Evolutionary conservation across 2,888 invertebrate genomes (phyloP).

Genomic region (Cheilosia variabilis): DNA sequence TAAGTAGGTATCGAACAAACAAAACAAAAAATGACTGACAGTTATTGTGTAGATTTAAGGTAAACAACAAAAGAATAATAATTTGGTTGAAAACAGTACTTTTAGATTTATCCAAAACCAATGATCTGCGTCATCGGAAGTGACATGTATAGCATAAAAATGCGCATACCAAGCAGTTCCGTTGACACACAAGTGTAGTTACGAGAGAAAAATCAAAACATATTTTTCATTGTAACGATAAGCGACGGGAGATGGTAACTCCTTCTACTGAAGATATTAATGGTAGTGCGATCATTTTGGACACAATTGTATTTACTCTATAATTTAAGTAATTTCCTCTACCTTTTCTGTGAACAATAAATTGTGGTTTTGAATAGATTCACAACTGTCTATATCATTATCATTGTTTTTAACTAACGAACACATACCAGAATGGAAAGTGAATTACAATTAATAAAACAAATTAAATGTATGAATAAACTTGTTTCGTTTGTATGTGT

Average conservation of each 20-base stretch:
- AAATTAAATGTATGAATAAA: conserved; percentile 61
- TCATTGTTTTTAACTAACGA: conserved; percentile 71
- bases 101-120: conserved; percentile 69
- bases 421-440: conserved; percentile 69
- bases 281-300: conserved; percentile 70
- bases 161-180: conserved; percentile 59
- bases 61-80: conserved; percentile 41
- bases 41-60: conserved; percentile 74
- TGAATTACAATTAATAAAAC: conserved; percentile 63
- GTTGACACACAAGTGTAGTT: conserved; percentile 46
- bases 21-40: conserved; percentile 68
- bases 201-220: conserved; percentile 25
- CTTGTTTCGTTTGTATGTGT: neutral
- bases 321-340: conserved; percentile 73
- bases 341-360: conserved; percentile 74
- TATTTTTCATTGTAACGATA: conserved; percentile 45
- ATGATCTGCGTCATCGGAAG: conserved; percentile 60
- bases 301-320: conserved; percentile 74
- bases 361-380: conserved; percentile 75
- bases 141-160: conserved; percentile 16
- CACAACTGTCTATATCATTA: conserved; percentile 70
- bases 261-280: conserved; percentile 61
- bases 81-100: conserved; percentile 65
- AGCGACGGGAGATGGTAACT: neutral
- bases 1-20: conserved; percentile 75